Evolutionary conservation across 2,113 vertebrate genomes (phyloP), one percentile per base, ranked within the genome.

Genomic region (Strix uralensis): DNA sequence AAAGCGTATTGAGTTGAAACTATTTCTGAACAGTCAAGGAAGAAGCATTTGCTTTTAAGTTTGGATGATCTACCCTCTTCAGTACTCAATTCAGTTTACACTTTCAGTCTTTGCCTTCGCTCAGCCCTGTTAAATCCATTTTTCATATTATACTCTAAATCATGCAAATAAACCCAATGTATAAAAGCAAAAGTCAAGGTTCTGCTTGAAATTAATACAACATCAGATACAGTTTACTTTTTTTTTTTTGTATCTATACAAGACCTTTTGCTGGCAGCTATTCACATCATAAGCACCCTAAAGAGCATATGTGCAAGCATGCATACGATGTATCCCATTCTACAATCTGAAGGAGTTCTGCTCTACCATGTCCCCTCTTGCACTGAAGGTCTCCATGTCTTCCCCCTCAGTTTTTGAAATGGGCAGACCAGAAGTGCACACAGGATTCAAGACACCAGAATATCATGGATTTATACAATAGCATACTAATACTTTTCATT

Each of bases 271-370:
- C n/a, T 36, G 59, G 59, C 63, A 66, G 65, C 40, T 46, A 7
- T 63, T 90, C 40, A 27, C 26, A 38, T 34, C 44, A 34, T 2
- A 38, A n/a, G 32, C n/a, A 19, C 42, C 59, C 52, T 70, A n/a
- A 66, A 49, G 38, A 72, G 38, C 5, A 0, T 7, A 26, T 6
- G 34, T 5, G 1, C 51, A 46, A 58, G 51, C 10, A 8, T 3
- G 4, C 13, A 5, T 21, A 5, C 0, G 1, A 17, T 4, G 19
- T 10, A 30, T 26, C 25, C 34, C 3, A 23, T 54, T 20, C 65
- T 4, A 2, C 36, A 20, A 0, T 7, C 54, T 44, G 66, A 40
- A 40, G 40, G n/a, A 55, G 11, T 44, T 83, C 32, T 59, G 67
- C 58, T 80, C 44, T 47, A 8, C 16, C 67, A 55, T 1, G 0